phyloP scores from a whole-genome alignment of 2,113 vertebrate genomes.

The Montifringilla adamsi region DNA sequence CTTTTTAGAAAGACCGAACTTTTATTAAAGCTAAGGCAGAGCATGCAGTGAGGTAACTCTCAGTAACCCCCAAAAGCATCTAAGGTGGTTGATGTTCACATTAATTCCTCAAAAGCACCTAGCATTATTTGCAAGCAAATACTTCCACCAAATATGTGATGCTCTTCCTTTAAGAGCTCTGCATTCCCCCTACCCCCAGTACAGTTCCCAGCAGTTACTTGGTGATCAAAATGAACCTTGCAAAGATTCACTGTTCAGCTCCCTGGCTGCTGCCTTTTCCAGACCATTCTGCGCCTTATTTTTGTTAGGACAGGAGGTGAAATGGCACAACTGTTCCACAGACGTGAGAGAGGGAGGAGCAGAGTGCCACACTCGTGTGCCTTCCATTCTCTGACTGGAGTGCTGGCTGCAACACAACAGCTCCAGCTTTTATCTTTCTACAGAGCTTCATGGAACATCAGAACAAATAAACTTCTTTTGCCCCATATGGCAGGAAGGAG shows the following conservation, averaged over 20 bases:
- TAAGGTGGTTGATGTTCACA: neutral
- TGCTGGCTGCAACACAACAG: neutral
- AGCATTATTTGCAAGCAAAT: neutral
- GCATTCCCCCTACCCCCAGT: neutral
- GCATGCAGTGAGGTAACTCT: neutral
- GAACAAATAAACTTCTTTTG: neutral
- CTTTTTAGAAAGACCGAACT: neutral
- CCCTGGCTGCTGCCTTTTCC: neutral
- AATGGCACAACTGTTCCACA: neutral
- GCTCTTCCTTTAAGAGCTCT: neutral
- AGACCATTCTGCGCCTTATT: neutral
- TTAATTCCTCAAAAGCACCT: neutral
- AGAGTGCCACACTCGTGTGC: rapidly evolving
- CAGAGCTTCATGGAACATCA: rapidly evolving
- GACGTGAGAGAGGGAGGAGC: rapidly evolving
- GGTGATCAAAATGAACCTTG: neutral
- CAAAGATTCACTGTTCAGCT: neutral
- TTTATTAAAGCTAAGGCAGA: neutral
- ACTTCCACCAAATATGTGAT: neutral
- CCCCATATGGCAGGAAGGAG: neutral
- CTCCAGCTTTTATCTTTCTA: neutral
- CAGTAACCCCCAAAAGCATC: neutral
- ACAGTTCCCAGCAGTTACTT: neutral
- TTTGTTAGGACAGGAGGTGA: neutral
- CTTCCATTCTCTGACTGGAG: neutral